Conservation (phyloP, 2,888 invertebrate species). For the Torymus auratus region DNA sequence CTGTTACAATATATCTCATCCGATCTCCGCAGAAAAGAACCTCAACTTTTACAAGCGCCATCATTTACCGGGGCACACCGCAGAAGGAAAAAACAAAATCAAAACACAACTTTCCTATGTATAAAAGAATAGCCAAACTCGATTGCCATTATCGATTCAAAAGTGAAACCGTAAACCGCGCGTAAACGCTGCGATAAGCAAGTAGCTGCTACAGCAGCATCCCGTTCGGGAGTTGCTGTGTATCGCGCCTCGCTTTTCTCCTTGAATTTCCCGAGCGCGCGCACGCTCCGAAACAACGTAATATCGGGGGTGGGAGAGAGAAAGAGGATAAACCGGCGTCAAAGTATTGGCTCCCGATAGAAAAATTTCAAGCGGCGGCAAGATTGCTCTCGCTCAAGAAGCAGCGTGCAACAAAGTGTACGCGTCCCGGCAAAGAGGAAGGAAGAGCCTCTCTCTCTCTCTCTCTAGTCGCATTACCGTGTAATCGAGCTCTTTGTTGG, state of each 20-base stretch:
- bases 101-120: too few species aligned
- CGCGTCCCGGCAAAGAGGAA: neutral
- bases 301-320: constrained; percentile 5
- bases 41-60: too few species aligned
- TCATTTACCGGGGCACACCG: too few species aligned
- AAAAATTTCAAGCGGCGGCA: neutral
- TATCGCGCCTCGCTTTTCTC: neutral
- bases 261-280: constrained; percentile 18
- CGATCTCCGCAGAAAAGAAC: too few species aligned
- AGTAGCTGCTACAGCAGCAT: too few species aligned
- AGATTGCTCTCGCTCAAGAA: neutral
- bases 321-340: constrained; percentile 8
- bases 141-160: constrained; percentile 16
- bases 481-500: constrained; percentile 59
- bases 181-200: too few species aligned
- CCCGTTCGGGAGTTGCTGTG: too few species aligned
- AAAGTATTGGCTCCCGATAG: constrained; percentile 16
- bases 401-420: neutral
- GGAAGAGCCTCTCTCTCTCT: neutral
- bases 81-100: too few species aligned
- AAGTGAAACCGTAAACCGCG: neutral
- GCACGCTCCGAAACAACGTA: neutral
- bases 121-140: neutral
- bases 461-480: constrained; percentile 48
- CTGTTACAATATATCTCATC: too few species aligned